Conservation (phyloP, 2,113 vertebrate genomes). For the Macaca nemestrina region DNA sequence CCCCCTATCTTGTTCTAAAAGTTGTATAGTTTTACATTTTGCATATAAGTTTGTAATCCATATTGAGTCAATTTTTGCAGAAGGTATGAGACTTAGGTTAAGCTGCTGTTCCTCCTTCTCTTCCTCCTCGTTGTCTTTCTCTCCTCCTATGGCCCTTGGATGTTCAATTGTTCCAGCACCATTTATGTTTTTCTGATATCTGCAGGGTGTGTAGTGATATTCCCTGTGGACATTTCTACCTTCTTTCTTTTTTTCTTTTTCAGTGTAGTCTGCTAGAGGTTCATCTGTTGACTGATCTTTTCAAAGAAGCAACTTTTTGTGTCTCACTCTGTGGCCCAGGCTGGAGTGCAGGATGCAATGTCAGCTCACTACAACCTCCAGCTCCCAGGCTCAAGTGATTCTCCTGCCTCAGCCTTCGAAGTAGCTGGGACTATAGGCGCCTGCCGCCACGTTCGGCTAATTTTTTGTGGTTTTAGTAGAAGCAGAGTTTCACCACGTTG, state of each 20-base stretch:
- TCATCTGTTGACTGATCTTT: background rate
- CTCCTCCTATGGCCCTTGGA: too few species aligned
- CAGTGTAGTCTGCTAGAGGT: background rate
- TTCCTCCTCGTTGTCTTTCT: background rate
- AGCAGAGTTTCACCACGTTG: too few species aligned
- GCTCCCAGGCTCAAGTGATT: too few species aligned
- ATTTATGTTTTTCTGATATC: background rate
- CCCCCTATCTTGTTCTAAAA: too few species aligned
- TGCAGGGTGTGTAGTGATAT: background rate
- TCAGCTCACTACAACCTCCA: too few species aligned
- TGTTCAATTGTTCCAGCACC: background rate
- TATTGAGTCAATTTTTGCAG: background rate
- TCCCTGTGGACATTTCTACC: background rate
- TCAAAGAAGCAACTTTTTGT: background rate
- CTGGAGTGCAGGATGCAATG: too few species aligned
- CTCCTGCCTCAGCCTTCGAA: too few species aligned
- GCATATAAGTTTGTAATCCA: too few species aligned
- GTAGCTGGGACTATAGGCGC: too few species aligned
- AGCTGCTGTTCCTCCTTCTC: background rate
- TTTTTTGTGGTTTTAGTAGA: too few species aligned
- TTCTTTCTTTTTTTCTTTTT: background rate
- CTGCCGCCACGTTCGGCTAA: rapidly evolving
- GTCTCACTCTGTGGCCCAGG: too few species aligned
- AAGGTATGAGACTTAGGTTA: background rate
- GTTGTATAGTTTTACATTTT: too few species aligned